Percentiles rank a stretch among this genome's conserved stretches.
phyloP scores from a whole-genome alignment of 2,797 vertebrate genomes.

The Acanthurus tractus region DNA sequence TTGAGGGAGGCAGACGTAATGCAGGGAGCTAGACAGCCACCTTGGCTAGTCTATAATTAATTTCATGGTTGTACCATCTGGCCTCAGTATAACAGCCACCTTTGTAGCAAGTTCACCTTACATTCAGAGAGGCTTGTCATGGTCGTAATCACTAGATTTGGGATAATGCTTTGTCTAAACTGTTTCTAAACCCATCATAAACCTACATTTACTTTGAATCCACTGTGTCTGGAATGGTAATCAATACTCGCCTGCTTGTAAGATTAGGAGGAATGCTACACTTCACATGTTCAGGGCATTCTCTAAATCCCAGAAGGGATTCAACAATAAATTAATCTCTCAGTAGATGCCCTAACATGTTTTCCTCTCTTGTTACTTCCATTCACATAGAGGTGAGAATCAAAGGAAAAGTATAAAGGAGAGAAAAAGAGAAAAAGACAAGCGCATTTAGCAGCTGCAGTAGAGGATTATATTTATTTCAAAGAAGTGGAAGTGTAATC shows the following conservation, averaged over 20 bases:
- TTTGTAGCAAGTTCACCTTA: slow-evolving; percentile 48
- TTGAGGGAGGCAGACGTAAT: slow-evolving; percentile 27
- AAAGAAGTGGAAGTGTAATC: slow-evolving; percentile 73
- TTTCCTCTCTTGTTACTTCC: slow-evolving; percentile 24
- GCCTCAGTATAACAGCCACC: slow-evolving; percentile 36
- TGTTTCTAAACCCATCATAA: slow-evolving; percentile 34
- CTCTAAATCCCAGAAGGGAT: slow-evolving; percentile 42
- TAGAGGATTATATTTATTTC: slow-evolving; percentile 74
- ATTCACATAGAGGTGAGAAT: slow-evolving; percentile 48
- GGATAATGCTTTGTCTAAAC: slow-evolving; percentile 40
- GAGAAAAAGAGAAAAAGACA: slow-evolving; percentile 31
- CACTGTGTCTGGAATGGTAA: slow-evolving; percentile 20
- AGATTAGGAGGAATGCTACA: slow-evolving; percentile 12
- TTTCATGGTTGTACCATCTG: slow-evolving; percentile 54
- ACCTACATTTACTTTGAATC: slow-evolving; percentile 35
- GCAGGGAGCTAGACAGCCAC: slow-evolving; percentile 43
- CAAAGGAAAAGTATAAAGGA: slow-evolving; percentile 42
- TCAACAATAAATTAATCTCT: slow-evolving; percentile 39
- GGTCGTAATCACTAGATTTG: slow-evolving; percentile 44
- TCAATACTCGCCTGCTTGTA: slow-evolving; percentile 37
- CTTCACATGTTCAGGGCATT: slow-evolving; percentile 24
- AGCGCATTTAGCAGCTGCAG: slow-evolving; percentile 54
- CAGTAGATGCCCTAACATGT: slow-evolving; percentile 16
- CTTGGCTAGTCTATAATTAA: slow-evolving; percentile 57
- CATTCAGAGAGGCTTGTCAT: slow-evolving; percentile 42